Evolutionary conservation across 2,797 vertebrate species (phyloP).

Genomic region (Phrynocephalus vlangalii): DNA sequence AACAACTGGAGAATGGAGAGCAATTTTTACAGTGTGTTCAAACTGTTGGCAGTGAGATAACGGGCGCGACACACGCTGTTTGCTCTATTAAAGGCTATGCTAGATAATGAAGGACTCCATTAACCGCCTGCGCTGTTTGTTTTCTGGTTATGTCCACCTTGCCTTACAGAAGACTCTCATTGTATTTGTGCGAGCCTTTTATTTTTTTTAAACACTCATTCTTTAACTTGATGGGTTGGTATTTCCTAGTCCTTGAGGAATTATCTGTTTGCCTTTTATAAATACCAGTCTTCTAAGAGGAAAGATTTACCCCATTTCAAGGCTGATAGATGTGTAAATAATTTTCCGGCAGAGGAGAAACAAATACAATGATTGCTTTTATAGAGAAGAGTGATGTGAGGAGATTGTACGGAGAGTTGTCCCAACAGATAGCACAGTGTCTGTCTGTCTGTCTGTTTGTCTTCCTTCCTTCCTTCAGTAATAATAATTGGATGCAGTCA

Average conservation of each 20-base stretch:
- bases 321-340: conserved; percentile 49
- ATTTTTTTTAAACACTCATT: conserved; percentile 45
- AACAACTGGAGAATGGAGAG: conserved; percentile 94
- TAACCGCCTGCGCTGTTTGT: conserved; percentile 89
- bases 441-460: too few relatives aligned
- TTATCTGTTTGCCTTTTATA: conserved; percentile 61
- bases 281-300: conserved; percentile 42
- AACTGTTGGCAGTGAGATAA: conserved; percentile 88
- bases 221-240: conserved; percentile 53
- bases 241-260: conserved; percentile 48
- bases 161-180: conserved; percentile 63
- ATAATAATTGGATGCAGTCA: too few relatives aligned
- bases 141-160: conserved; percentile 79
- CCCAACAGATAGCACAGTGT: background rate
- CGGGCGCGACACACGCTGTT: conserved; percentile 79
- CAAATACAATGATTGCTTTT: conserved; percentile 38
- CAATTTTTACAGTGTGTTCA: conserved; percentile 87
- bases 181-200: conserved; percentile 35
- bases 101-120: conserved; percentile 93
- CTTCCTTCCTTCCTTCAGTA: background rate
- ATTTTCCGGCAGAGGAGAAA: conserved; percentile 56
- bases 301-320: conserved; percentile 49
- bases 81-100: conserved; percentile 84
- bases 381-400: conserved; percentile 31
- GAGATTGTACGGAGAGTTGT: conserved; percentile 9